Evolutionary conservation across 1,140 invertebrate genomes (phyloP), one percentile per base, ranked within the genome.

Genomic region (Oryctes rhinoceros): DNA sequence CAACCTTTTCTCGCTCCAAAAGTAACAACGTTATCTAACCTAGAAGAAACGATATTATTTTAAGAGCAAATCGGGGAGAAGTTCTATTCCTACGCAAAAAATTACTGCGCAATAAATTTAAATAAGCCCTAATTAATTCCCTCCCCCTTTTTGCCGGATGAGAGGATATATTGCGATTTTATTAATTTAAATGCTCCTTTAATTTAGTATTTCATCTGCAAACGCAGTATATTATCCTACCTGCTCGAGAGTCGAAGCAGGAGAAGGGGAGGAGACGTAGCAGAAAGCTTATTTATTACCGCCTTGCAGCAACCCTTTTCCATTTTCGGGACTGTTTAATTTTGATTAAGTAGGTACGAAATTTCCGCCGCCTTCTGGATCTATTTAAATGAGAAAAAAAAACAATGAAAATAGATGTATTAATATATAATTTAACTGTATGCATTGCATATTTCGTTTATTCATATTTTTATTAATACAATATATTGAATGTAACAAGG

Each of bases 141-240:
- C 13, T 13, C 39, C 13, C 49, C 39, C 39, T 10, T 44, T 53
- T 53, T 15, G 1, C 13, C n/a, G n/a, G n/a, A 3, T 53, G n/a
- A 53, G 49, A 18, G 13, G 49, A 53, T 53, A 53, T 53, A 53
- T 53, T 53, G n/a, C 49, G n/a, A 53, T 53, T 18, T 18, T 53
- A 53, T 53, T 53, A 53, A 53, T 53, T 53, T 53, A 53, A 53
- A 53, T 53, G 13, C 49, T 13, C 13, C 49, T 53, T 53, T 53
- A 53, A 53, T 53, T 53, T 53, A 53, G 49, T 53, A 53, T 53
- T 53, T 53, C 49, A 18, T 53, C 49, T 53, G 49, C 49, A 53
- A 53, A 13, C 13, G 49, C 49, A 53, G 49, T 53, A 53, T 53
- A 53, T 53, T 53, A 53, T 53, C 49, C n/a, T 18, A 18, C 49